Conservation (phyloP, 2,797 vertebrate species). For the Tadarida brasiliensis region DNA sequence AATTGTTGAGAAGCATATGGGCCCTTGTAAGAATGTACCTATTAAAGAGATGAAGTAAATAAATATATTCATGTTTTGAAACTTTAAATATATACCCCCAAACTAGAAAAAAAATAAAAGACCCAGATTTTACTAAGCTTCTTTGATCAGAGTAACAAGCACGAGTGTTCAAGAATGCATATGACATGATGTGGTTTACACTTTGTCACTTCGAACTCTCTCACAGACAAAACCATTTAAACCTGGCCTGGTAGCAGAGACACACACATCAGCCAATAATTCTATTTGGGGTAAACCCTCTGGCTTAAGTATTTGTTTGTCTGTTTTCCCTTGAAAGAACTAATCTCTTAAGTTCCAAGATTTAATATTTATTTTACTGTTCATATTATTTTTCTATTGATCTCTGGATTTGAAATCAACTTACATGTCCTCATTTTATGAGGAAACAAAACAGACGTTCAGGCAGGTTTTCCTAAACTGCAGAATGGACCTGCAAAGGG, state of each 20-base stretch:
- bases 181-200: background rate
- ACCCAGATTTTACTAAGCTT: background rate
- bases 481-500: background rate
- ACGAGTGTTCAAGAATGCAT: background rate
- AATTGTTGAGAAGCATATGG: background rate
- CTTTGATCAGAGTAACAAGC: background rate
- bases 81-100: background rate
- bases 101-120: conserved; percentile 24
- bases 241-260: background rate
- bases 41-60: conserved; percentile 21
- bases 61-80: background rate
- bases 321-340: background rate
- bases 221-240: background rate
- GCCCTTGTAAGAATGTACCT: background rate
- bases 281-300: background rate
- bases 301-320: background rate
- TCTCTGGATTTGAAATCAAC: conserved; percentile 23
- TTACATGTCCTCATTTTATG: background rate
- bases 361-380: conserved; percentile 28
- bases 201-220: background rate
- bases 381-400: background rate
- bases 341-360: background rate
- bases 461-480: background rate
- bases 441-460: background rate
- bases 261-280: background rate